These are phyloP conservation scores for Gulo gulo DNA, from an alignment of 2,113 vertebrate genomes.

Conservation along the genomic window DNA sequence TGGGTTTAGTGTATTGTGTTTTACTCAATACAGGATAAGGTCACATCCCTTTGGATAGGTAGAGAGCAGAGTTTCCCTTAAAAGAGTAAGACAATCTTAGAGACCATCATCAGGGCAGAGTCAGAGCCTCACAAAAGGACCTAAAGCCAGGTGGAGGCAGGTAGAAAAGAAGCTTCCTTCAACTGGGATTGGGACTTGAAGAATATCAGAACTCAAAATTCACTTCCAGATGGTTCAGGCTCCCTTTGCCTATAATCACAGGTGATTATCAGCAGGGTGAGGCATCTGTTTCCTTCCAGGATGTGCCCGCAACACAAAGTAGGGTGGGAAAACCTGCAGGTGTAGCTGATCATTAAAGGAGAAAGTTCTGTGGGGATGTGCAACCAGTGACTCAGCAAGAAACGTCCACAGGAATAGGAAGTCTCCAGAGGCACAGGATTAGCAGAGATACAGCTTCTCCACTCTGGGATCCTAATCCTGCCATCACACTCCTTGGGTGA, in stretches of 20 bases:
- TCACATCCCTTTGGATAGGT: neutral
- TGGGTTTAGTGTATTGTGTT: neutral
- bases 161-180: neutral
- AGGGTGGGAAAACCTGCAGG: neutral
- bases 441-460: accelerated
- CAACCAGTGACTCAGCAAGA: neutral
- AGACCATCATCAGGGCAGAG: neutral
- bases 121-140: neutral
- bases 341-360: neutral
- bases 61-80: neutral
- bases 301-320: too few species aligned
- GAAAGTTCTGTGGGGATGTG: neutral
- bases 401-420: neutral
- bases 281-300: neutral
- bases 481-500: neutral
- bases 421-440: neutral
- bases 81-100: neutral
- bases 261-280: neutral
- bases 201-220: neutral
- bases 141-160: neutral
- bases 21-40: neutral
- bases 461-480: neutral
- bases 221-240: neutral
- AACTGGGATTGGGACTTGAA: neutral
- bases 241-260: neutral